These are phyloP conservation scores for Amphiduros pacificus DNA, from an alignment of 2,888 invertebrate species.

Conservation along the genomic window DNA sequence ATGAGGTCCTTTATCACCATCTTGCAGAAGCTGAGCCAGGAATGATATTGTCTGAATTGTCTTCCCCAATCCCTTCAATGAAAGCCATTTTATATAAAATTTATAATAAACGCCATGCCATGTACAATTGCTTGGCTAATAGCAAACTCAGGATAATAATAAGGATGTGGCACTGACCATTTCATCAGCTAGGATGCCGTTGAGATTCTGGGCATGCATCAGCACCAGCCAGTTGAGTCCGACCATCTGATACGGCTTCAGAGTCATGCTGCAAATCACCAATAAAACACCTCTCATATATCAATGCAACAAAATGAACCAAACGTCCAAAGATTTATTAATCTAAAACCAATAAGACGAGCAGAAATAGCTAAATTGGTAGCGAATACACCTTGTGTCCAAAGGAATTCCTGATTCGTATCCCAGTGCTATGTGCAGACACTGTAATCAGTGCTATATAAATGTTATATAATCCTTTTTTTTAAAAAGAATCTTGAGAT, in stretches of 20 bases:
- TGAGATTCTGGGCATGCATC: conserved; percentile 84
- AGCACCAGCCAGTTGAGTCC: conserved; percentile 90
- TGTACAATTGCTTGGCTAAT: not conserved
- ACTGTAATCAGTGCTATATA: too few species aligned
- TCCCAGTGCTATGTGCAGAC: too few species aligned
- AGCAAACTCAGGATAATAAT: not conserved
- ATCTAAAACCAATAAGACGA: not conserved
- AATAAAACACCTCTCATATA: not conserved
- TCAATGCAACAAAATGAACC: too few species aligned
- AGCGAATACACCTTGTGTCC: too few species aligned
- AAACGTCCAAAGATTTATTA: not conserved
- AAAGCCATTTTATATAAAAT: not conserved
- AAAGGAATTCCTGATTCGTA: too few species aligned
- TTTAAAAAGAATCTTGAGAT: too few species aligned
- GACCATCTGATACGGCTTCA: conserved; percentile 73
- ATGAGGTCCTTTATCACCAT: conserved; percentile 75
- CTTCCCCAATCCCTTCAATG: conserved; percentile 55
- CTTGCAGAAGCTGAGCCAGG: conserved; percentile 77
- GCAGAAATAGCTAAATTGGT: not conserved
- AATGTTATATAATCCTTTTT: too few species aligned
- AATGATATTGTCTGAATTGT: conserved; percentile 59
- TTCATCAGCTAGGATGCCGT: conserved; percentile 95
- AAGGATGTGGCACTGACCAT: conserved; percentile 70
- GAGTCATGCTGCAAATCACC: conserved; percentile 69
- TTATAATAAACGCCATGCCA: not conserved